These are phyloP conservation scores for Acanthacorydalis orientalis DNA, from an alignment of 2,888 invertebrate species.

Conservation along the genomic window DNA sequence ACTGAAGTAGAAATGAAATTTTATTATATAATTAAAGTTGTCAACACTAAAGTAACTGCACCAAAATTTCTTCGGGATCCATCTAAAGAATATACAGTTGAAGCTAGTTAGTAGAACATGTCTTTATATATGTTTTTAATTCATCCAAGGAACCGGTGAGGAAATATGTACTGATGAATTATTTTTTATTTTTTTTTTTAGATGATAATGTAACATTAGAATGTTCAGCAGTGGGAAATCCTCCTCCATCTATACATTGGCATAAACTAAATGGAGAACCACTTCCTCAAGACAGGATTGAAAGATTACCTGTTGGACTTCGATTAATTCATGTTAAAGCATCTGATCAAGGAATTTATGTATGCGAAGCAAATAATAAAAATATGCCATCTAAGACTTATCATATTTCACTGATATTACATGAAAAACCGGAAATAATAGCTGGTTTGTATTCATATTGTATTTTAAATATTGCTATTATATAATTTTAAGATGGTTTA, in stretches of 20 bases:
- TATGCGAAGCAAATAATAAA: conserved; percentile 55
- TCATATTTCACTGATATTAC: conserved; percentile 32
- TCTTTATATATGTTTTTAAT: too few relatives aligned
- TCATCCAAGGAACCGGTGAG: neutral
- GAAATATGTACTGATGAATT: neutral
- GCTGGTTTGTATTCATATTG: conserved; percentile 14
- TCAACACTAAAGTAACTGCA: conserved; percentile 15
- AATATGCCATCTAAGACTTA: conserved; percentile 32
- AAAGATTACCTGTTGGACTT: conserved; percentile 36
- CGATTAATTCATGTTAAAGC: conserved; percentile 38
- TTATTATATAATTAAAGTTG: conserved; percentile 23
- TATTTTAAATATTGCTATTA: too few relatives aligned
- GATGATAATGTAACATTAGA: conserved; percentile 52
- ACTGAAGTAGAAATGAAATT: conserved; percentile 17
- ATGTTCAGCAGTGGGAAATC: conserved; percentile 52
- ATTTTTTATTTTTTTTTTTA: conserved; percentile 2
- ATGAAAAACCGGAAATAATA: conserved; percentile 30
- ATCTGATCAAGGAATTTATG: conserved; percentile 58
- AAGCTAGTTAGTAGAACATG: conserved; percentile 7
- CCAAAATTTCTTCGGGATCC: conserved; percentile 20
- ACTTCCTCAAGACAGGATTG: conserved; percentile 32
- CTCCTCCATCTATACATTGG: conserved; percentile 49
- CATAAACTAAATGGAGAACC: conserved; percentile 35
- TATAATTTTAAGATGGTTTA: too few relatives aligned
- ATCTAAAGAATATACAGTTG: conserved; percentile 11